phyloP scores from a whole-genome alignment of 2,888 invertebrate species.

The Furcula furcula region DNA sequence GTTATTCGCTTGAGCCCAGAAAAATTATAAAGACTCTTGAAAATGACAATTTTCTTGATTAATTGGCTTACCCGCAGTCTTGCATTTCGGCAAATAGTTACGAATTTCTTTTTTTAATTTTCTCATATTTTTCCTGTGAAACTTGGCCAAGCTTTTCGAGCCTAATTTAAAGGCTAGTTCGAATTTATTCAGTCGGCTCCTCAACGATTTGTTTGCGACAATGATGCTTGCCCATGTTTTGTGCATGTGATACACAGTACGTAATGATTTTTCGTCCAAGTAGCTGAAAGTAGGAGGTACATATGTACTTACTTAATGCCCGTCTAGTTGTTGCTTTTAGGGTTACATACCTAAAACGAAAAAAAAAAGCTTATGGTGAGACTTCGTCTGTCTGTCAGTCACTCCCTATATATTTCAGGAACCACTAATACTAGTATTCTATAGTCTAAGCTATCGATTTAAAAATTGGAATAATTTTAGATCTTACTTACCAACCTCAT shows the following conservation, averaged over 20 bases:
- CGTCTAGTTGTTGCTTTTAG: too few species aligned
- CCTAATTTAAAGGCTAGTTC: conserved; percentile 54
- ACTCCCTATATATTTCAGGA: too few species aligned
- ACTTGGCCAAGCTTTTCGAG: conserved; percentile 49
- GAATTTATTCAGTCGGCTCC: conserved; percentile 51
- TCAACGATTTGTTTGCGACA: conserved; percentile 43
- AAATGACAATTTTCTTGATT: too few species aligned
- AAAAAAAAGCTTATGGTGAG: too few species aligned
- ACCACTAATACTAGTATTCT: too few species aligned
- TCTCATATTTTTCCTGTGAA: conserved; percentile 45
- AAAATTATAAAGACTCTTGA: too few species aligned
- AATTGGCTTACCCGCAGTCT: conserved; percentile 45
- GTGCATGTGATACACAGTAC: conserved; percentile 39
- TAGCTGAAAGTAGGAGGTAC: conserved; percentile 38
- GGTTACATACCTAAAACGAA: too few species aligned
- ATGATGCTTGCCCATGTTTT: conserved; percentile 60
- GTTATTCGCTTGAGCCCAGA: too few species aligned
- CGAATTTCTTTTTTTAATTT: conserved; percentile 30
- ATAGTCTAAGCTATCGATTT: too few species aligned
- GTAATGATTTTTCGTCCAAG: conserved; percentile 53
- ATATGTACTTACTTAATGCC: background rate
- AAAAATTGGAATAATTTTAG: too few species aligned
- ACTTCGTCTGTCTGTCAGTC: too few species aligned
- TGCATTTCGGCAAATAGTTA: conserved; percentile 45
- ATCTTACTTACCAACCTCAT: too few species aligned